Evolutionary conservation across 2,888 invertebrate genomes (phyloP), one percentile per base, ranked within the genome.

Genomic region (Spicauda simplicius): DNA sequence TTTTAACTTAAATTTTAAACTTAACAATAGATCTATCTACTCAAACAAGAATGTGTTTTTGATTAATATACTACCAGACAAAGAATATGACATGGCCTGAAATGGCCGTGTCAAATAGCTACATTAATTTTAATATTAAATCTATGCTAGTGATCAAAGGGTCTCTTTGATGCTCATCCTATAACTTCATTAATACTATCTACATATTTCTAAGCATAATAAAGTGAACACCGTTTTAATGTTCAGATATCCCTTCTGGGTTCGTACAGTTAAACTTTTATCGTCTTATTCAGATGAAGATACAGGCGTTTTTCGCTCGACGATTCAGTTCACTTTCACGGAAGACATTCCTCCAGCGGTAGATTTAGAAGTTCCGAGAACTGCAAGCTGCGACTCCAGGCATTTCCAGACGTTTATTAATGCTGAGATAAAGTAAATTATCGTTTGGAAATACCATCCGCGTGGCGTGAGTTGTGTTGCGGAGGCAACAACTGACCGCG

Each of bases 331-430:
- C 72, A 78, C 78, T 78, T 82, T 82, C 82, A 78, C 82, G 85
- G 83, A 86, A 85, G 82, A 81, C 80, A 82, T 83, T 82, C 79
- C 80, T 60, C 79, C 79, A 64, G 73, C 74, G 73, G 78, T 79
- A 78, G 78, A 86, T 82, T 84, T 83, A 85, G 81, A 83, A 77
- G 76, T 87, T 88, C 88, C 68, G 53, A 74, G 88, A 88, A 87
- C 72, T 72, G 70, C 76, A 76, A 78, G 74, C 74, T 57, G 57
- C 33, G 67, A 57, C 62, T 63, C 41, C 74, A 64, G 12, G 71
- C 62, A 74, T 77, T 82, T 77, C 74, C 72, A 74, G 75, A 74
- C 72, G 74, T 78, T 76, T 79, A 80, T 79, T 78, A 77, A 75
- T 76, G 77, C 68, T 25, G 65, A 70, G 65, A 68, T 68, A 71